Evolutionary conservation across 2,888 invertebrate species (phyloP).

Genomic region (Chalcis sispes): DNA sequence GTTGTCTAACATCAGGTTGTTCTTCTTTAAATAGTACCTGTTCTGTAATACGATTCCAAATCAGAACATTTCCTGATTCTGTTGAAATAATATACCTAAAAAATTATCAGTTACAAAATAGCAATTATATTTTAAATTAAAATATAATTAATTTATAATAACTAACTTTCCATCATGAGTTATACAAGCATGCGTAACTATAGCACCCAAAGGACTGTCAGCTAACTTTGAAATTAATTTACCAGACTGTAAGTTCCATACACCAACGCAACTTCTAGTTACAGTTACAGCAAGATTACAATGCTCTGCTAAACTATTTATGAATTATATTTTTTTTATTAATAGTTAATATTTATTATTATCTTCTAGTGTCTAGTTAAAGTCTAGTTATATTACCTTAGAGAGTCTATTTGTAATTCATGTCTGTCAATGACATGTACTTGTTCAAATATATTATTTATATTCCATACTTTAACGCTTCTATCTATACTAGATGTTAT

Average conservation of each 20-base stretch:
- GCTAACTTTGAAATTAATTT: constrained; percentile 90
- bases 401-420: constrained; percentile 95
- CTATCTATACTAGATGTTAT: constrained; percentile 98
- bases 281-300: constrained; percentile 92
- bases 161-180: constrained; percentile 87
- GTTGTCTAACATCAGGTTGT: constrained; percentile 87
- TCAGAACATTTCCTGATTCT: constrained; percentile 92
- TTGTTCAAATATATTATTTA: constrained; percentile 98
- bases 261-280: constrained; percentile 95
- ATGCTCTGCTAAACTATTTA: constrained; percentile 84
- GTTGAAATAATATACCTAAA: constrained; percentile 88
- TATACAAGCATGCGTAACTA: constrained; percentile 94
- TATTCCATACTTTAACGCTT: constrained; percentile 99
- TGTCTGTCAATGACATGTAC: constrained; percentile 97
- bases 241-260: constrained; percentile 94
- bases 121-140: constrained; percentile 1
- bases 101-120: constrained; percentile 4
- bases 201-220: constrained; percentile 94
- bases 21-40: constrained; percentile 89
- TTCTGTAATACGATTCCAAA: constrained; percentile 89
- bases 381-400: constrained; percentile 80
- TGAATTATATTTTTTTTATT: constrained; percentile 19
- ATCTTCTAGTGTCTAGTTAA: not conserved
- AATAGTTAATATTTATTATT: constrained; percentile 8
- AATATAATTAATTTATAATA: constrained; percentile 30